These are phyloP conservation scores for Denticeps clupeoides DNA, from an alignment of 2,797 vertebrate genomes.

Conservation along the genomic window DNA sequence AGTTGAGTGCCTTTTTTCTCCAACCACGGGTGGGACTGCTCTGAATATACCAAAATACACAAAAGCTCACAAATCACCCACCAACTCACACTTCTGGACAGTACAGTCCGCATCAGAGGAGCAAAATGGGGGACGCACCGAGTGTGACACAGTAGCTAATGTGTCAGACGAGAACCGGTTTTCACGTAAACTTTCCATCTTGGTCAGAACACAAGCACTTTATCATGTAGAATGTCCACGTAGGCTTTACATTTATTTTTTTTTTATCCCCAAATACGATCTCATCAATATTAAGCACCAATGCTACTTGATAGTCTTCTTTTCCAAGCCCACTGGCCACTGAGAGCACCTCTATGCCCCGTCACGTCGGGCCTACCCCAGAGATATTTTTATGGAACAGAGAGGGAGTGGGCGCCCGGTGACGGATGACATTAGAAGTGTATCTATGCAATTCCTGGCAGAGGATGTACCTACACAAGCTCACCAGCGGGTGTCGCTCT, in stretches of 20 bases:
- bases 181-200: conserved; percentile 61
- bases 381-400: conserved; percentile 65
- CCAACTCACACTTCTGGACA: conserved; percentile 34
- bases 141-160: conserved; percentile 35
- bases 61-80: conserved; percentile 24
- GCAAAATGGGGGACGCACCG: conserved; percentile 41
- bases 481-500: too few relatives aligned
- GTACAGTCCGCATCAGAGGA: conserved; percentile 50
- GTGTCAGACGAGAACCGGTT: conserved; percentile 43
- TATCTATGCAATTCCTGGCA: not conserved
- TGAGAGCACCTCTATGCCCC: conserved; percentile 32
- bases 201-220: conserved; percentile 69
- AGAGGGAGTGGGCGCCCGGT: conserved; percentile 42
- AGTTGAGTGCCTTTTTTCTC: conserved; percentile 97
- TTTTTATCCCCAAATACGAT: too few relatives aligned
- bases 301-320: conserved; percentile 23
- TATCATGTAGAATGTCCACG: conserved; percentile 65
- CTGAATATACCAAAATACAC: conserved; percentile 42
- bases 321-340: conserved; percentile 5
- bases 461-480: not conserved
- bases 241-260: conserved; percentile 55
- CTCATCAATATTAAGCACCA: too few relatives aligned
- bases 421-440: conserved; percentile 35
- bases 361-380: conserved; percentile 48
- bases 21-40: conserved; percentile 89